Base-by-base conservation (phyloP, 2,888 invertebrate species). In the Erebia ligea region DNA sequence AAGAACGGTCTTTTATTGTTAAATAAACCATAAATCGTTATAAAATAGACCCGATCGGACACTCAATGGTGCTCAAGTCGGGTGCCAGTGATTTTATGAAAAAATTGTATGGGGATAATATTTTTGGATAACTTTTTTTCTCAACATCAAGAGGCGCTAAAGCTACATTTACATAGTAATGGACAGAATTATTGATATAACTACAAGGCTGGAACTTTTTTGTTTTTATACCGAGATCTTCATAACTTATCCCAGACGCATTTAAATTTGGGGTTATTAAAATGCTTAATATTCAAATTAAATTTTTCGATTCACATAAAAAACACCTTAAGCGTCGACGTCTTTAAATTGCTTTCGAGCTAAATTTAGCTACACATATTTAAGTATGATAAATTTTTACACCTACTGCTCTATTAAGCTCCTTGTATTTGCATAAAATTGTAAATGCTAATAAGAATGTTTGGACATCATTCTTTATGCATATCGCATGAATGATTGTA, bases 21-120 rank as follows among this genome's bases (percentile, higher is more conserved):
- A 85, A 91, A 91, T 92, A 93, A 88, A 91, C 92, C 88, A 93
- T 93, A 93, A 92, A 93, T 93, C 90, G 86, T 91, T 84, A 85
- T 86, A 87, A 90, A 92, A 92, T 89, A 89, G 88, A 84, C 88
- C 86, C 82, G 84, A 82, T 86, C 80, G 81, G 83, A 84, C 84
- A 80, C 80, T 89, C 86, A 89, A 91, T 89, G 83, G 85, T 76
- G 75, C 77, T 76, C 77, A 79, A 81, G 76, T 80, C 81, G 83
- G 84, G 83, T 84, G 85, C 82, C 73, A 76, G 74, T 78, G 76
- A 81, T 83, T 77, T 80, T 77, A 83, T 82, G 34, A 86, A 84
- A 83, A 79, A 78, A 78, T 74, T 72, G 52, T 76, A 77, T 76
- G 86, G 82, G 82, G 83, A 86, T 84, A 84, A 86, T 87, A 88